These are phyloP conservation scores for Tychaedon coryphoeus DNA, from an alignment of 2,113 vertebrate genomes.

Conservation along the genomic window DNA sequence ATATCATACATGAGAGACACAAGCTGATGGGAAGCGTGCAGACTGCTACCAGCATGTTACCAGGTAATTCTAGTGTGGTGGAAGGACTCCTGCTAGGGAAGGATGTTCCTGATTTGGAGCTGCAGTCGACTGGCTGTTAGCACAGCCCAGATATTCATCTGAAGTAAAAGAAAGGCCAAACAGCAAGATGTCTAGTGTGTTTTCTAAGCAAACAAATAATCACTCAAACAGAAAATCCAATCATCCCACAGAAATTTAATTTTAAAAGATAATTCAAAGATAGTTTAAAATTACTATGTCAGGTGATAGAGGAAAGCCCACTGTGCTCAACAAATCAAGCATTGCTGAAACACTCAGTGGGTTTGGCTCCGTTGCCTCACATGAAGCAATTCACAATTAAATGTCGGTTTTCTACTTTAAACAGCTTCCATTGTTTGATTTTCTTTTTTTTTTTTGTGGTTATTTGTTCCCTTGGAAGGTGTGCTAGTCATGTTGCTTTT, in stretches of 20 bases:
- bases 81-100: not conserved
- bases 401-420: conserved; percentile 55
- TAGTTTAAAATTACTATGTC: conserved; percentile 55
- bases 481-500: conserved; percentile 57
- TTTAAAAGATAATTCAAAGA: conserved; percentile 59
- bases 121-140: not conserved
- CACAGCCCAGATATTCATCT: not conserved
- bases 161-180: conserved; percentile 8
- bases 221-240: conserved; percentile 19
- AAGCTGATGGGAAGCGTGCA: not conserved
- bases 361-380: conserved; percentile 53
- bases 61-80: not conserved
- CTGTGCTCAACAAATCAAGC: conserved; percentile 54
- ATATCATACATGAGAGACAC: not conserved
- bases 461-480: conserved; percentile 59
- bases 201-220: conserved; percentile 53
- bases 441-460: conserved; percentile 65
- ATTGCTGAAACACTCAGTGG: conserved; percentile 27
- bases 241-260: conserved; percentile 45
- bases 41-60: not conserved
- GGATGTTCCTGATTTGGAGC: not conserved
- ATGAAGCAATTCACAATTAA: conserved; percentile 57
- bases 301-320: conserved; percentile 50
- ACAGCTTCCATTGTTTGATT: conserved; percentile 47
- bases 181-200: not conserved